phyloP scores from a whole-genome alignment of 2,888 invertebrate species.

The Xanthia togata region DNA sequence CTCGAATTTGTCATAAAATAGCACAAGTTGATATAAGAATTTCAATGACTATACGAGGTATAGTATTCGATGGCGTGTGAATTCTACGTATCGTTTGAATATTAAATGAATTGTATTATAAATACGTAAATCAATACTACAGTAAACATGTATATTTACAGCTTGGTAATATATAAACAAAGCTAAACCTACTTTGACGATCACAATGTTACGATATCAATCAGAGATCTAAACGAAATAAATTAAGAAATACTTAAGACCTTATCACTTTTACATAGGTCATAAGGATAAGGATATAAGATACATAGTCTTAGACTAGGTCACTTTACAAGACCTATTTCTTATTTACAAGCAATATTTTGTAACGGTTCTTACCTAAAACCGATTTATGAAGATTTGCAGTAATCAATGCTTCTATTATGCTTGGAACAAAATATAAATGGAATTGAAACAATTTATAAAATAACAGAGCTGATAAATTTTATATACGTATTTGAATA shows the following conservation, averaged over 20 bases:
- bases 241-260: constrained; percentile 47
- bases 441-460: not conserved
- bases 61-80: constrained; percentile 38
- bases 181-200: constrained; percentile 58
- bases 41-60: constrained; percentile 22
- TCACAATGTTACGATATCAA: constrained; percentile 66
- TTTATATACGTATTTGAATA: constrained; percentile 5
- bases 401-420: not conserved
- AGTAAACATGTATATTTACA: constrained; percentile 62
- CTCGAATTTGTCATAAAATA: constrained; percentile 19
- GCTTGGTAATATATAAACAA: constrained; percentile 51
- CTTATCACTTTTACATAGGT: constrained; percentile 43
- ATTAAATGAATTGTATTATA: constrained; percentile 37
- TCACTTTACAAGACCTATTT: constrained; percentile 23
- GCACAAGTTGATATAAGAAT: constrained; percentile 17
- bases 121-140: constrained; percentile 56
- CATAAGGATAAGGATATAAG: constrained; percentile 28
- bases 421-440: constrained; percentile 10
- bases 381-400: not conserved
- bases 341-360: constrained; percentile 27
- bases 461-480: constrained; percentile 4
- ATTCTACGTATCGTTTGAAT: constrained; percentile 39
- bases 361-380: not conserved
- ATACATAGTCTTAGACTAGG: constrained; percentile 45
- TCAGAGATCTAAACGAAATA: constrained; percentile 63